A percentile compares a stretch with the other conserved stretches of the same genome.
These are phyloP conservation scores for Operophtera brumata DNA, from an alignment of 2,888 invertebrate genomes.

Conservation along the genomic window DNA sequence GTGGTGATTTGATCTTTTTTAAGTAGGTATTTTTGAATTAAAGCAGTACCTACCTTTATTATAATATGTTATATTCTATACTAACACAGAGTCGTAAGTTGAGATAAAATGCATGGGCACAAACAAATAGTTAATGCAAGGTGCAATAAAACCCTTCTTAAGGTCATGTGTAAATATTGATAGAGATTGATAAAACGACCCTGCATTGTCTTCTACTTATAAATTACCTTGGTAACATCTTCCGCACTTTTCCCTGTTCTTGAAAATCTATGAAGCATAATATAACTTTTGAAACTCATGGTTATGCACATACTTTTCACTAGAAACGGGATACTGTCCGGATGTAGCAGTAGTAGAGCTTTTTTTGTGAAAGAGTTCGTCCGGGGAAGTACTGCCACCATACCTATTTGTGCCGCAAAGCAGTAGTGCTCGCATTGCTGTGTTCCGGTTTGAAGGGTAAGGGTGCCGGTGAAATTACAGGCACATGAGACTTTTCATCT, in stretches of 20 bases:
- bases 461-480: no score
- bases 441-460: no score
- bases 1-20: no score
- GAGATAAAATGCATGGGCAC: neutral
- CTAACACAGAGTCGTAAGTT: neutral
- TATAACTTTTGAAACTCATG: no score
- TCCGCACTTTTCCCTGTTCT: constrained; percentile 31
- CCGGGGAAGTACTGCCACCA: no score
- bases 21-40: neutral
- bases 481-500: no score
- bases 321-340: no score
- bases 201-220: constrained; percentile 57
- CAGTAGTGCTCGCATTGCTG: no score
- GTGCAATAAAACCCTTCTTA: constrained; percentile 47
- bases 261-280: neutral
- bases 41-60: neutral
- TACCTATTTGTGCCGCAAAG: no score
- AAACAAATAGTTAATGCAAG: constrained; percentile 25
- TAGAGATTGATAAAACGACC: constrained; percentile 57
- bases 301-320: no score
- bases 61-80: neutral
- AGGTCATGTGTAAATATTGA: constrained; percentile 64
- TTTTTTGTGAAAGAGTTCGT: no score
- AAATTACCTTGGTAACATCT: constrained; percentile 40
- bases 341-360: no score